Evolutionary conservation across 2,888 invertebrate genomes (phyloP), one percentile per base, ranked within the genome.

Genomic region (Dicycla oo): DNA sequence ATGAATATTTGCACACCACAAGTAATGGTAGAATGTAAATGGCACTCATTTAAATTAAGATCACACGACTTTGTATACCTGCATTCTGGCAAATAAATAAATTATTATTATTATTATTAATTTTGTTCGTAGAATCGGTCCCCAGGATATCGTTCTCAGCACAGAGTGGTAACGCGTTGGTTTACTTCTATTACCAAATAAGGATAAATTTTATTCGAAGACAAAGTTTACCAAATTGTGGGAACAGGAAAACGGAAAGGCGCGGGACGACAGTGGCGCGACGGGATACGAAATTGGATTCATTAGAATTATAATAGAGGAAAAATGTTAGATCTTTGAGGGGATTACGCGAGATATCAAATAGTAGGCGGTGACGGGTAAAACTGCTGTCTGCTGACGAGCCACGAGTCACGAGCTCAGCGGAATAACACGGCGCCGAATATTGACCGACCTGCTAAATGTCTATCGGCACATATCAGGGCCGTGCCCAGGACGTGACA

Each of bases 111-210:
- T n/a, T n/a, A n/a, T n/a, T n/a, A n/a, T n/a, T n/a, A n/a, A n/a
- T n/a, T n/a, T n/a, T n/a, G n/a, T n/a, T n/a, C n/a, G n/a, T n/a
- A n/a, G n/a, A n/a, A n/a, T n/a, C n/a, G n/a, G n/a, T n/a, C n/a
- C n/a, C 63, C 45, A 40, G n/a, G 15, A 40, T 45, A 56, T 30
- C 49, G 43, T 54, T 20, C 18, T 6, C 34, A 34, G n/a, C 61
- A 11, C n/a, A 30, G 26, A 23, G 26, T 23, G 38, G 49, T 56
- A 68, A 53, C 64, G 47, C 64, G 13, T 75, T 78, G 57, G n/a
- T 68, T 73, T 79, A 67, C 63, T 62, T 74, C 26, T 62, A 65
- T 69, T 69, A 78, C 30, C 47, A 57, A 65, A 61, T 64, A 53
- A 69, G 61, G 53, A 74, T 73, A 73, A 79, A 68, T 56, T n/a